Evolutionary conservation across 1,140 invertebrate genomes (phyloP).

Genomic region (Aricia agestis): DNA sequence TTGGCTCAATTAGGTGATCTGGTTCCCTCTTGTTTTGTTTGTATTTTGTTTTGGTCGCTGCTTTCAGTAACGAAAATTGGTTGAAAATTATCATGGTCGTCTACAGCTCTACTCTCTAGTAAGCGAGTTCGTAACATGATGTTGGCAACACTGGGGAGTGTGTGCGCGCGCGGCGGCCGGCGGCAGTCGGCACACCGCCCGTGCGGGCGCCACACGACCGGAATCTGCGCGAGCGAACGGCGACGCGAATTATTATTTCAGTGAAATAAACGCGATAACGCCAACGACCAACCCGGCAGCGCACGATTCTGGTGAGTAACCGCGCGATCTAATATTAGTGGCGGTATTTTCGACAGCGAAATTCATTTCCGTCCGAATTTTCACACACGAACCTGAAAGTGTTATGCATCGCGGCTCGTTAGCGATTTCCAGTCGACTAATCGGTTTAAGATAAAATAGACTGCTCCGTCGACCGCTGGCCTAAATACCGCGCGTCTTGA

Average conservation of each 20-base stretch:
- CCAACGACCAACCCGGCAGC: conserved; percentile 55
- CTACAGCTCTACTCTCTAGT: too few species aligned
- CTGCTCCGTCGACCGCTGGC: conserved; percentile 46
- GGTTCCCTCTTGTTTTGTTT: too few species aligned
- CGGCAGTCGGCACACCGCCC: conserved; percentile 64
- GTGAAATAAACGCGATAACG: conserved; percentile 63
- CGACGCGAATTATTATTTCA: conserved; percentile 56
- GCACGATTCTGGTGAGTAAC: conserved; percentile 67
- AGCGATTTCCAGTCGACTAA: conserved; percentile 45
- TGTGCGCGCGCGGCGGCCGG: conserved; percentile 46
- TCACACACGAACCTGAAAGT: conserved; percentile 45
- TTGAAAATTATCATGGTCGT: too few species aligned
- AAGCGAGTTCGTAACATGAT: background rate
- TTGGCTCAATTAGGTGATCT: too few species aligned
- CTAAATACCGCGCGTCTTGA: conserved; percentile 51
- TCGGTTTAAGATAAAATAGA: conserved; percentile 58
- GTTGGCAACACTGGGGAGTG: conserved; percentile 23
- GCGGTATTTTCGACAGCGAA: conserved; percentile 50
- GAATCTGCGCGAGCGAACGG: conserved; percentile 65
- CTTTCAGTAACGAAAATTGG: too few species aligned
- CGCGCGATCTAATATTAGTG: conserved; percentile 38
- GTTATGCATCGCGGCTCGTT: conserved; percentile 11
- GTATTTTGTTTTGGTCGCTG: too few species aligned
- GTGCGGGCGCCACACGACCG: conserved; percentile 73
- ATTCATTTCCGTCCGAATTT: conserved; percentile 24